Conservation (phyloP, 2,797 vertebrate species). For the Sebastes melanostomus region DNA sequence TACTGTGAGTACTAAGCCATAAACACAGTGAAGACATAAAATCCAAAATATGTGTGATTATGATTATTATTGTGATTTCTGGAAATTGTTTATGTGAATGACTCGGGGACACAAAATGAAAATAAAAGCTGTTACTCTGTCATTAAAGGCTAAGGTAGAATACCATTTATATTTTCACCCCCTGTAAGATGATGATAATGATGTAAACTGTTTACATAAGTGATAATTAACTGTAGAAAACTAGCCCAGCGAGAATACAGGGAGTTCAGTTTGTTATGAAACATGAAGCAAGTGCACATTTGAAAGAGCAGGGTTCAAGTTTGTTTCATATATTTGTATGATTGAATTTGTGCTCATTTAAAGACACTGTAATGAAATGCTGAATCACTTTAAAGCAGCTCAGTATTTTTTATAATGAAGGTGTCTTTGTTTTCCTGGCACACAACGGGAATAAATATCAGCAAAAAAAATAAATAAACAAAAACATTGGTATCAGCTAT, state of each 20-base stretch:
- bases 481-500: too few species aligned
- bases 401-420: too few species aligned
- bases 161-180: background rate
- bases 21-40: background rate
- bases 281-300: background rate
- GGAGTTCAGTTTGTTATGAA: background rate
- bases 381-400: too few species aligned
- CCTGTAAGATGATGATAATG: background rate
- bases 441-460: too few species aligned
- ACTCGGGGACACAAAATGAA: background rate
- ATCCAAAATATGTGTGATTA: background rate
- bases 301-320: background rate
- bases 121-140: background rate
- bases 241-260: background rate
- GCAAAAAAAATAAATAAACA: too few species aligned
- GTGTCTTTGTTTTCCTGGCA: too few species aligned
- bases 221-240: constrained; percentile 2
- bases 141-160: constrained; percentile 9
- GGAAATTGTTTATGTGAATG: background rate
- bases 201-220: constrained; percentile 5
- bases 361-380: too few species aligned
- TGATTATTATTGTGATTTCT: background rate
- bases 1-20: background rate
- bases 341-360: too few species aligned
- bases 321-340: too few species aligned